Evolutionary conservation across 2,797 vertebrate genomes (phyloP).

Genomic region (Chloroceryle inda): DNA sequence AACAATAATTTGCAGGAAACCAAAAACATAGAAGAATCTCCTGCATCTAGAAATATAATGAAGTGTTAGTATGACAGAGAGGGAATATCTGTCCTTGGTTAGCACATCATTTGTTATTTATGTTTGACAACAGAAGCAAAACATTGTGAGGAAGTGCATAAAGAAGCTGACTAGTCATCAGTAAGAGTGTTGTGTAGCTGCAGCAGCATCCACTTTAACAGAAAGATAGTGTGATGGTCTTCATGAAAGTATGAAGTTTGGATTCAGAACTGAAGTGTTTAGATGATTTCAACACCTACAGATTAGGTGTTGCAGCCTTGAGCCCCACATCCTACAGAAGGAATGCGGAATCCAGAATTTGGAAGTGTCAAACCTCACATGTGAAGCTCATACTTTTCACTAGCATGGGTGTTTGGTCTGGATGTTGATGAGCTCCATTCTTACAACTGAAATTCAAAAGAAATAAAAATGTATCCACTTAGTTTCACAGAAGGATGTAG

Average conservation of each 20-base stretch:
- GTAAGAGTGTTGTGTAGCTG: not conserved
- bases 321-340: not conserved
- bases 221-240: not conserved
- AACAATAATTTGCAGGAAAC: slow-evolving; percentile 34
- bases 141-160: not conserved
- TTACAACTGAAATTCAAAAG: not conserved
- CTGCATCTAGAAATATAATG: slow-evolving; percentile 37
- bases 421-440: not conserved
- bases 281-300: not conserved
- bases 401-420: not conserved
- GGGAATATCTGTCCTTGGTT: not conserved
- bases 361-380: not conserved
- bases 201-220: not conserved
- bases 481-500: not conserved
- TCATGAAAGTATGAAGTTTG: not conserved
- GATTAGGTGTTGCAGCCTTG: not conserved
- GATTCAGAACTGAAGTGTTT: not conserved
- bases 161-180: not conserved
- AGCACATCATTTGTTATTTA: slow-evolving; percentile 32
- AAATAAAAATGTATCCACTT: not conserved
- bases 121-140: slow-evolving; percentile 1
- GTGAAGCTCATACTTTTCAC: fast-evolving
- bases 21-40: not conserved
- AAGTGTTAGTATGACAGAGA: slow-evolving; percentile 46
- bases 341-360: not conserved